Base-by-base conservation (phyloP, 2,888 invertebrate genomes). In the Capitulum mitella region DNA sequence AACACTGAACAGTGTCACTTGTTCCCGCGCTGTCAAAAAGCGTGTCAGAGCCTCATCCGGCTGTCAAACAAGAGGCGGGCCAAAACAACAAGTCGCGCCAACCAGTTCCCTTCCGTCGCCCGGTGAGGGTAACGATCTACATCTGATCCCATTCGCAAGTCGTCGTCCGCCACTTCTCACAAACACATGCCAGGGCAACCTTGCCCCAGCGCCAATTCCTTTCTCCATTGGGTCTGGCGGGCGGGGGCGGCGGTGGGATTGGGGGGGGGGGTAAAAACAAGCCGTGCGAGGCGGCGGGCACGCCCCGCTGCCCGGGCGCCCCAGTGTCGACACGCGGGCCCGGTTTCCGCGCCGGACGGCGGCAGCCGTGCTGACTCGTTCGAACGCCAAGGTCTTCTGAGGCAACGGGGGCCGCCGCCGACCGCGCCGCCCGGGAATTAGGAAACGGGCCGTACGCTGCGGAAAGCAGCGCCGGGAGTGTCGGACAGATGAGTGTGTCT, bases 401-500 rank as follows among this genome's bases (percentile, higher is more conserved):
- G 70, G 70, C 70, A 70, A 70, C 70, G 10, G 16, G 26, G 70
- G 26, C 70, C 26, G 64, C 64, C 29, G 64, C 22, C 51, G 64
- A 64, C 64, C 19, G 32, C 58, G 58, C 26, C 70, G 70, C 26
- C 58, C n/a, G 10, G 40, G 34, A 64, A 64, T 70, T 70, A 70
- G 70, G 37, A 40, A 40, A 70, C 70, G 32, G 64, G n/a, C n/a
- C n/a, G n/a, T n/a, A n/a, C n/a, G n/a, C n/a, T n/a, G n/a, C n/a
- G n/a, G n/a, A n/a, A n/a, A n/a, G n/a, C n/a, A n/a, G n/a, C n/a
- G n/a, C n/a, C n/a, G n/a, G n/a, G n/a, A n/a, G n/a, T n/a, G n/a
- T n/a, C n/a, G n/a, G n/a, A n/a, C n/a, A n/a, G n/a, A n/a, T n/a
- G n/a, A n/a, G n/a, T n/a, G n/a, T n/a, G n/a, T n/a, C n/a, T n/a